Conservation (phyloP, 2,888 invertebrate genomes). For the Lacanobia wlatinum region DNA sequence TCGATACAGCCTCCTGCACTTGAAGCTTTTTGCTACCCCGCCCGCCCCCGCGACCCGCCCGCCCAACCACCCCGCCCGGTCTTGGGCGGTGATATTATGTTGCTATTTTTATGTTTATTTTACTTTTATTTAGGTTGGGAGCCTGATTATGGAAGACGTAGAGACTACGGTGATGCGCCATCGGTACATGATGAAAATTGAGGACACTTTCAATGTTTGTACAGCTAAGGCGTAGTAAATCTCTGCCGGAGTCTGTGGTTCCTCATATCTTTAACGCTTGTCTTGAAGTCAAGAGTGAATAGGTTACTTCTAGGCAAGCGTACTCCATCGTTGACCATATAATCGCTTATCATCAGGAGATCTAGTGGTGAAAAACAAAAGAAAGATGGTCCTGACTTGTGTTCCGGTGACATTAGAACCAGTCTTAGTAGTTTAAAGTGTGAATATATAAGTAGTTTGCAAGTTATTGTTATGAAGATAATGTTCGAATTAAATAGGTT, state of each 20-base stretch:
- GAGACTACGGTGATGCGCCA: background rate
- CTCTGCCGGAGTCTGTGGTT: background rate
- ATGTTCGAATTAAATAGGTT: background rate
- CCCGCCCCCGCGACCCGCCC: constrained; percentile 59
- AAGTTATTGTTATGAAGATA: background rate
- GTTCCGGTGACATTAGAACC: background rate
- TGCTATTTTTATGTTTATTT: constrained; percentile 85
- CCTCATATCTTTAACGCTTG: background rate
- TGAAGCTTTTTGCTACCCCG: constrained; percentile 85
- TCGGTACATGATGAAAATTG: background rate
- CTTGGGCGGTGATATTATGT: constrained; percentile 78
- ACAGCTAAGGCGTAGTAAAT: background rate
- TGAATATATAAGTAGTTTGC: background rate
- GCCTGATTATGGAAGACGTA: constrained; percentile 49
- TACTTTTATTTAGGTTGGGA: constrained; percentile 74
- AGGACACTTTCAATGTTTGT: background rate
- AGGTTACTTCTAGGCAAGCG: background rate
- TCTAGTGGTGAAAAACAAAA: background rate
- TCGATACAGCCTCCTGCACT: constrained; percentile 90
- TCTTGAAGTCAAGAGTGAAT: background rate
- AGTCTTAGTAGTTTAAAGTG: background rate
- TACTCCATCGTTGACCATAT: background rate
- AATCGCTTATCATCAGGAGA: background rate
- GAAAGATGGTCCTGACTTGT: background rate
- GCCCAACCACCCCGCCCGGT: constrained; percentile 66